These are phyloP conservation scores for Hypsopygia costalis DNA, from an alignment of 2,888 invertebrate species.

Conservation along the genomic window DNA sequence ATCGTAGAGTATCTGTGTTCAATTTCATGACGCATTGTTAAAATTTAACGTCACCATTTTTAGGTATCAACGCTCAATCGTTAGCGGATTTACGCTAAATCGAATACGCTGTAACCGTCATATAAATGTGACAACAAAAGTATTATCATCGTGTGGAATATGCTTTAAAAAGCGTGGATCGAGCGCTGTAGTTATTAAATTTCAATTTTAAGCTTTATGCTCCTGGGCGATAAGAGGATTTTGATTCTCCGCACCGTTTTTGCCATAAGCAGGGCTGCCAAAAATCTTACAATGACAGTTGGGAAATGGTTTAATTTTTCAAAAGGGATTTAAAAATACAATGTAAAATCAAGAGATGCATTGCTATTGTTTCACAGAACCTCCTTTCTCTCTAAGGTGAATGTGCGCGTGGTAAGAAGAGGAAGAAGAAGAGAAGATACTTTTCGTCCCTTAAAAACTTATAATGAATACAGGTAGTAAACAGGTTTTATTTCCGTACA, in stretches of 20 bases:
- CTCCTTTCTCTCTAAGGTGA: too few species aligned
- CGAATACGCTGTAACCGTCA: neutral
- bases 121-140: neutral
- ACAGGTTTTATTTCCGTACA: too few species aligned
- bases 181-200: slow-evolving; percentile 47
- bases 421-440: too few species aligned
- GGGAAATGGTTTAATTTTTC: neutral
- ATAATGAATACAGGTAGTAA: too few species aligned
- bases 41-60: neutral
- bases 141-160: slow-evolving; percentile 7
- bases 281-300: slow-evolving; percentile 3
- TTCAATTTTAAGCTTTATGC: slow-evolving; percentile 65
- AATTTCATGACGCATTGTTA: neutral
- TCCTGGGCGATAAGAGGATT: slow-evolving; percentile 60
- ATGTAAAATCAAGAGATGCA: too few species aligned
- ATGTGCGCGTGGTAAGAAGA: too few species aligned
- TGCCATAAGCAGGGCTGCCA: slow-evolving; percentile 32
- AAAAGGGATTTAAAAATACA: neutral
- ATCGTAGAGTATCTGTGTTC: too few species aligned
- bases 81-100: neutral
- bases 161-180: slow-evolving; percentile 21
- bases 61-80: neutral
- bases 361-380: too few species aligned
- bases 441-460: too few species aligned
- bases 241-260: slow-evolving; percentile 47